Evolutionary conservation across 2,797 vertebrate genomes (phyloP), one percentile per base, ranked within the genome.

Genomic region (Neosalanx taihuensis): DNA sequence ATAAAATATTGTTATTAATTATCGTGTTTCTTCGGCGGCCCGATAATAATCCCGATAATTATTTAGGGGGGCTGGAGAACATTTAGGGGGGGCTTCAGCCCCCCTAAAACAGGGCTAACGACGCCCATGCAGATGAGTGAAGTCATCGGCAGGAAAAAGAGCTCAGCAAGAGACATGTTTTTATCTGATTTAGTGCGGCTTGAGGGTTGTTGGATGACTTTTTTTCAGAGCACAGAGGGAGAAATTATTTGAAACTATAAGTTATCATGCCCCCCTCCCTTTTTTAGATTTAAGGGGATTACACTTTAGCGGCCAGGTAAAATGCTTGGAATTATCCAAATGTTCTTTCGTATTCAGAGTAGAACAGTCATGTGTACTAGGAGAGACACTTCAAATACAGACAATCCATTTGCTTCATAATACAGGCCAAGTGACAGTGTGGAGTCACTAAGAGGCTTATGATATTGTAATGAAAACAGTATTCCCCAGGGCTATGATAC

Each of bases 391-490:
- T 66, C 37, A 68, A 67, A 68, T 57, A 5, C 66, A 20, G 51
- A n/a, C 66, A 6, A 68, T 68, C 66, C 66, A 68, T 68, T 56
- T 5, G 31, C 49, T 68, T 58, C 51, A 33, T 35, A 57, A 56
- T 57, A 57, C 20, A 10, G 26, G 26, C 51, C 23, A 68, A 68
- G 57, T 68, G 66, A 68, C 66, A 68, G 66, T 68, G 51, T 68
- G 66, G 66, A 6, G 49, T 17, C 49, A n/a, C 51, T 68, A 68
- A 68, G 66, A 68, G 51, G 49, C 66, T 68, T 68, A 68, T 5
- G 66, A 57, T 68, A 68, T 26, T 26, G 23, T 57, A 68, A 68
- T 68, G 49, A 57, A 68, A 68, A 68, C 51, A 68, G 66, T 68
- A 30, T 68, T 68, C 66, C 66, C 51, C 66, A 18, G 7, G 17